Evolutionary conservation across 2,113 vertebrate species (phyloP).

Genomic region (Muscicapa adusta): DNA sequence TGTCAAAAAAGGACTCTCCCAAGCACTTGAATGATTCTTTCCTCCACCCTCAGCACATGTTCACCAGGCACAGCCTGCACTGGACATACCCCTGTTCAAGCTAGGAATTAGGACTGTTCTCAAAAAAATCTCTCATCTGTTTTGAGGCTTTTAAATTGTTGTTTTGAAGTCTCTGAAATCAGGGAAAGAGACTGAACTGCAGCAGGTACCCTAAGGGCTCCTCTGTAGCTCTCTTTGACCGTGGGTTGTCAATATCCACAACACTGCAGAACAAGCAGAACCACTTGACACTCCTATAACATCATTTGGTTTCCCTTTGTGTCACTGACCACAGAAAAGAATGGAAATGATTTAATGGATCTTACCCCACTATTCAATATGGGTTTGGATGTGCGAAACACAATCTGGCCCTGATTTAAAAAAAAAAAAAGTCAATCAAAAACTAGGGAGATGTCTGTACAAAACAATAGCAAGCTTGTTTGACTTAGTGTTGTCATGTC

Average conservation of each 20-base stretch:
- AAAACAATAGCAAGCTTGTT: neutral
- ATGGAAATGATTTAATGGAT: neutral
- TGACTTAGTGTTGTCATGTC: neutral
- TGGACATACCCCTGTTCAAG: neutral
- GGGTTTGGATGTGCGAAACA: neutral
- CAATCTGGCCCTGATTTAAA: neutral
- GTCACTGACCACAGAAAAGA: neutral
- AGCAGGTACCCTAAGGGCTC: neutral
- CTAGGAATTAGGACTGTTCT: neutral
- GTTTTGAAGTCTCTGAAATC: neutral
- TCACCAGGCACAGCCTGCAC: neutral
- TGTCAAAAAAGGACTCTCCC: neutral
- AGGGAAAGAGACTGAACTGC: neutral
- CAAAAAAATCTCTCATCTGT: neutral
- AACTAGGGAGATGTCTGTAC: neutral
- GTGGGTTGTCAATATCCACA: neutral
- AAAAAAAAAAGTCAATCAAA: neutral
- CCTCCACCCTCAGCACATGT: neutral
- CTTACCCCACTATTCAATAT: neutral
- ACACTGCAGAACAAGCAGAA: neutral
- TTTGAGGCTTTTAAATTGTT: neutral
- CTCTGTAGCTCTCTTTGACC: neutral
- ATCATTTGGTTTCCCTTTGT: neutral
- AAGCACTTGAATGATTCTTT: neutral
- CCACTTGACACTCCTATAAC: neutral